A percentile compares a stretch with the other conserved stretches of the same genome.
These are phyloP conservation scores for Nylanderia fulva DNA, from an alignment of 1,140 invertebrate genomes.

Conservation along the genomic window DNA sequence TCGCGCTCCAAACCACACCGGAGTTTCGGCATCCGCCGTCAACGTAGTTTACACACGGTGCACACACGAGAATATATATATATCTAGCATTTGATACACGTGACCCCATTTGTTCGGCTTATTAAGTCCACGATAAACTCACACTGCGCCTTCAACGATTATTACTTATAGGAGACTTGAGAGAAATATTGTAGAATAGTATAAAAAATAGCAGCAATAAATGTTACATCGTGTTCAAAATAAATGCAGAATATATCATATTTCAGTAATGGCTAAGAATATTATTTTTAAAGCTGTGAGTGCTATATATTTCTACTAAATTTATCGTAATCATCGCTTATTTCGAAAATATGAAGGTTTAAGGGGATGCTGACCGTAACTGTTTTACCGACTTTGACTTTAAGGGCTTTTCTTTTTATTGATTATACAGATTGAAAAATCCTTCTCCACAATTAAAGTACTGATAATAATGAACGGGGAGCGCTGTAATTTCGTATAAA, in stretches of 20 bases:
- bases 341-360: too few species aligned
- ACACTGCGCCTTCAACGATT: background rate
- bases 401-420: too few species aligned
- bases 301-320: background rate
- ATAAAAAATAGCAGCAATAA: background rate
- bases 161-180: conserved; percentile 12
- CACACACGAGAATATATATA: conserved; percentile 29
- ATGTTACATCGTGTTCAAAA: background rate
- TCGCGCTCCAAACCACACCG: conserved; percentile 2
- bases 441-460: too few species aligned
- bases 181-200: background rate
- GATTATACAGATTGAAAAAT: too few species aligned
- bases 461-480: too few species aligned
- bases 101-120: conserved; percentile 64
- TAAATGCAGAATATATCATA: background rate
- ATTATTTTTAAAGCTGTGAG: background rate
- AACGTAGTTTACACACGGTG: conserved; percentile 23
- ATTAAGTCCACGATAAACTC: conserved; percentile 69
- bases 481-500: too few species aligned
- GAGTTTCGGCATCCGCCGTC: conserved; percentile 38
- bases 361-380: too few species aligned
- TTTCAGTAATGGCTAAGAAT: conserved; percentile 16
- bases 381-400: too few species aligned
- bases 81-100: conserved; percentile 46
- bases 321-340: too few species aligned